phyloP scores from a whole-genome alignment of 2,113 vertebrate species.

The Oncorhynchus tshawytscha region DNA sequence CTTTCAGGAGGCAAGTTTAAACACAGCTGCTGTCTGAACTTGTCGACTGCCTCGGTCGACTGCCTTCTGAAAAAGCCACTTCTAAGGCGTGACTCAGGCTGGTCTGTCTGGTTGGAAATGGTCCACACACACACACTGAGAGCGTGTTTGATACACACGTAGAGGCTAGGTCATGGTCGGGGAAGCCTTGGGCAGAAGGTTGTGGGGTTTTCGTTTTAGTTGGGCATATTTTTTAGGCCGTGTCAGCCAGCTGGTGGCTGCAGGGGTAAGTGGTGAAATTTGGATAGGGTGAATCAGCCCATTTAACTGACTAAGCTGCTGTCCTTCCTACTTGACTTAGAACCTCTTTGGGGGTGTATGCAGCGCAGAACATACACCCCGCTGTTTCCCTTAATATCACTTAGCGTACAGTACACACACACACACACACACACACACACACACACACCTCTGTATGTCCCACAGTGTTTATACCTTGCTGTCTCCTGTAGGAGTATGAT shows the following conservation, averaged over 20 bases:
- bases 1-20: slow-evolving; percentile 55
- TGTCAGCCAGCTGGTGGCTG: neutral
- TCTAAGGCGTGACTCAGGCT: slow-evolving; percentile 49
- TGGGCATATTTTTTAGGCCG: neutral
- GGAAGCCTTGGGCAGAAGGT: neutral
- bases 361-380: neutral
- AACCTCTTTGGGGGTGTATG: neutral
- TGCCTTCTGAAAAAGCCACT: slow-evolving; percentile 51
- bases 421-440: too few species aligned
- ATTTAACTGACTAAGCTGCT: neutral
- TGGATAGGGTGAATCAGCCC: neutral
- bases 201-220: neutral
- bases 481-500: slow-evolving; percentile 86
- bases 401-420: too few species aligned
- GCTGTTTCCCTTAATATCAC: neutral
- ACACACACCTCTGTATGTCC: too few species aligned
- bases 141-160: too few species aligned
- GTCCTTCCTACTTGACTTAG: neutral
- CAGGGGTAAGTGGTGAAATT: neutral
- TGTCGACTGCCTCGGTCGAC: slow-evolving; percentile 38
- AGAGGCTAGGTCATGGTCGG: neutral
- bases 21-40: slow-evolving; percentile 66
- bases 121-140: too few species aligned
- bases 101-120: slow-evolving; percentile 30
- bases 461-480: neutral